Evolutionary conservation across 1,140 invertebrate genomes (phyloP).

Genomic region (Leucophenga varia): DNA sequence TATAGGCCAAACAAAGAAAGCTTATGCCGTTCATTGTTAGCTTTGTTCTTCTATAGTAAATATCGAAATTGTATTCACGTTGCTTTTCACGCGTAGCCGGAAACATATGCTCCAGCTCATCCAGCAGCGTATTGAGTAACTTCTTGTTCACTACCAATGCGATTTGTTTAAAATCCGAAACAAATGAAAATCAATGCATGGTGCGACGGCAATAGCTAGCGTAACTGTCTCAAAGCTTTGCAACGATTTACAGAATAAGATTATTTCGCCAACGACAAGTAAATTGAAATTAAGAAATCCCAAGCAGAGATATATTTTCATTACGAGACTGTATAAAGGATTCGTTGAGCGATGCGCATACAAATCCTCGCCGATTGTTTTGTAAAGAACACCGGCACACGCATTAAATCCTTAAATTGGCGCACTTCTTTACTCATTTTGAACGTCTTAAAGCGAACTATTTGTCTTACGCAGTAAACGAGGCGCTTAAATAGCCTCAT

Average conservation of each 20-base stretch:
- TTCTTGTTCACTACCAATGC: slow-evolving; percentile 26
- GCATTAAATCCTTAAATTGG: slow-evolving; percentile 37
- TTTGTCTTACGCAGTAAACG: no score
- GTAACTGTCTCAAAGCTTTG: slow-evolving; percentile 36
- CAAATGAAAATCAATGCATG: slow-evolving; percentile 49
- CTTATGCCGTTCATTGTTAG: slow-evolving; percentile 41
- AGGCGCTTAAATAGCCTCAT: no score
- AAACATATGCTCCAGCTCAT: slow-evolving; percentile 43
- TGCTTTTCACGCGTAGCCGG: slow-evolving; percentile 28
- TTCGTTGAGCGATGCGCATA: slow-evolving; percentile 40
- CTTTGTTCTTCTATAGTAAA: slow-evolving; percentile 36
- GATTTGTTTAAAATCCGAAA: slow-evolving; percentile 43
- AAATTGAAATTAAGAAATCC: slow-evolving; percentile 47
- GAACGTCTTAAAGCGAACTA: no score
- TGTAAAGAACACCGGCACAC: slow-evolving; percentile 34
- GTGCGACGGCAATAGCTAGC: slow-evolving; percentile 44
- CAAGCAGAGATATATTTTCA: slow-evolving; percentile 33
- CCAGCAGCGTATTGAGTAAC: slow-evolving; percentile 23
- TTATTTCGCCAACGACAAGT: slow-evolving; percentile 34
- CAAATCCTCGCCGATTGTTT: slow-evolving; percentile 44
- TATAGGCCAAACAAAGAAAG: slow-evolving; percentile 38
- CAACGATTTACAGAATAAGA: slow-evolving; percentile 37
- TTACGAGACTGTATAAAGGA: slow-evolving; percentile 14
- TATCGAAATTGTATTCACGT: slow-evolving; percentile 21
- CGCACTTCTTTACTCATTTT: slow-evolving; percentile 2